Percentiles rank a stretch among this genome's conserved stretches.
phyloP scores from a whole-genome alignment of 2,888 invertebrate genomes.

The Calliphora vomitoria region DNA sequence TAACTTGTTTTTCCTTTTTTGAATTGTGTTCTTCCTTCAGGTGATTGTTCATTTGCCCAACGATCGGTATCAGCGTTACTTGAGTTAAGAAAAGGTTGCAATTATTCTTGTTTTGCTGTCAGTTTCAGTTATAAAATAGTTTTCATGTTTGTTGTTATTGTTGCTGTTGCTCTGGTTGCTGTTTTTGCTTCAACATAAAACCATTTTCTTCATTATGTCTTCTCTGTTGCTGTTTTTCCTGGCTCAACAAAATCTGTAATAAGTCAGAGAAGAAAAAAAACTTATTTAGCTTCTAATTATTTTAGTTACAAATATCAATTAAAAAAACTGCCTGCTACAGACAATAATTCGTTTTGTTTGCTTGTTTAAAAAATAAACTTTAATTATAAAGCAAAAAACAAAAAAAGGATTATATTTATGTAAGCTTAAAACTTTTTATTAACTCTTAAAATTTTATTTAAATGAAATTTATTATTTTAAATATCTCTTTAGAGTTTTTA shows the following conservation, averaged over 20 bases:
- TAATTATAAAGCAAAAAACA: background rate
- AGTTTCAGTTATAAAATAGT: constrained; percentile 68
- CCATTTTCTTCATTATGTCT: constrained; percentile 5
- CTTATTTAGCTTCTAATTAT: constrained; percentile 46
- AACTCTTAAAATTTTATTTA: constrained; percentile 57
- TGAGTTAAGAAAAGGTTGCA: constrained; percentile 70
- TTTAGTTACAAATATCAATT: constrained; percentile 53
- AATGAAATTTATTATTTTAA: constrained; percentile 66
- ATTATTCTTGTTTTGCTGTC: constrained; percentile 78
- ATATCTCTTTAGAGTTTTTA: constrained; percentile 42
- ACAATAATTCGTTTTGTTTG: background rate
- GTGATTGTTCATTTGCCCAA: constrained; percentile 81
- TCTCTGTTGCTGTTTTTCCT: constrained; percentile 8
- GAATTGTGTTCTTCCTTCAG: constrained; percentile 73
- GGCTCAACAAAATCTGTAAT: constrained; percentile 69
- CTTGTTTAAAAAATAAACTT: constrained; percentile 11
- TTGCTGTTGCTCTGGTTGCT: background rate
- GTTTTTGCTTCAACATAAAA: background rate
- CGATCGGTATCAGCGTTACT: constrained; percentile 77
- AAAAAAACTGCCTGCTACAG: constrained; percentile 43
- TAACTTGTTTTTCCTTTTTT: constrained; percentile 75
- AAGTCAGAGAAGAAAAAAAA: constrained; percentile 36
- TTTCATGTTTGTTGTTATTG: constrained; percentile 36
- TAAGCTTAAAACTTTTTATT: constrained; percentile 32
- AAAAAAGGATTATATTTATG: background rate